Conservation (phyloP, 2,888 invertebrate genomes). For the Disparrhopalites patrizii region DNA sequence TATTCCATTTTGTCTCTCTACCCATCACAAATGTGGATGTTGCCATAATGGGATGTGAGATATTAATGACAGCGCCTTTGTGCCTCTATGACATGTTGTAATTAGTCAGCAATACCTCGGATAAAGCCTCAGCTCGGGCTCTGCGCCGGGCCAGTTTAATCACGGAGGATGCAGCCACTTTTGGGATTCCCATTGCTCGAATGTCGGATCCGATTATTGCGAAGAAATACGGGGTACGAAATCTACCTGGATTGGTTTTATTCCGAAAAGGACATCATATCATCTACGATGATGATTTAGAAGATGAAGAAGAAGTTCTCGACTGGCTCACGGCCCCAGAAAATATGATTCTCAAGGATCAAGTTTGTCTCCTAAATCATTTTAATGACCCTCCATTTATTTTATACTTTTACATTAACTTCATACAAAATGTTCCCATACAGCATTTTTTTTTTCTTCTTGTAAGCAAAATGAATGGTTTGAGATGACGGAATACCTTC, state of each 20-base stretch:
- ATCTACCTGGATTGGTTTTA: conserved; percentile 85
- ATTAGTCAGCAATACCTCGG: conserved; percentile 19
- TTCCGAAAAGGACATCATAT: conserved; percentile 85
- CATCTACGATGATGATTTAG: conserved; percentile 88
- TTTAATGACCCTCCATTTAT: conserved; percentile 7
- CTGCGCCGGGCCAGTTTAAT: conserved; percentile 40
- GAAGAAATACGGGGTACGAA: conserved; percentile 84
- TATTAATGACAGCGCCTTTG: background rate
- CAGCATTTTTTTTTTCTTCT: too few species aligned
- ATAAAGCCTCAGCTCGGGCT: conserved; percentile 28
- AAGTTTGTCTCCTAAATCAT: conserved; percentile 50
- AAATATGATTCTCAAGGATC: conserved; percentile 90
- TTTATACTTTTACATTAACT: too few species aligned
- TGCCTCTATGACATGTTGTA: background rate
- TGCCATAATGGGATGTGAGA: too few species aligned
- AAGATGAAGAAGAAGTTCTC: conserved; percentile 79
- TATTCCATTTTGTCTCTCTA: background rate
- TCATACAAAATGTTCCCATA: too few species aligned
- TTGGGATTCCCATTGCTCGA: conserved; percentile 85
- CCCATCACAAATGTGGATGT: too few species aligned
- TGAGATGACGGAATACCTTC: background rate
- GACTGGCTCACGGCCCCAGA: conserved; percentile 91
- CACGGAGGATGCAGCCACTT: conserved; percentile 71
- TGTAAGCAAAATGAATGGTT: too few species aligned
- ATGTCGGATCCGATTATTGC: conserved; percentile 85